These are phyloP conservation scores for Vulpes vulpes DNA, from an alignment of 2,113 vertebrate species.

Conservation along the genomic window DNA sequence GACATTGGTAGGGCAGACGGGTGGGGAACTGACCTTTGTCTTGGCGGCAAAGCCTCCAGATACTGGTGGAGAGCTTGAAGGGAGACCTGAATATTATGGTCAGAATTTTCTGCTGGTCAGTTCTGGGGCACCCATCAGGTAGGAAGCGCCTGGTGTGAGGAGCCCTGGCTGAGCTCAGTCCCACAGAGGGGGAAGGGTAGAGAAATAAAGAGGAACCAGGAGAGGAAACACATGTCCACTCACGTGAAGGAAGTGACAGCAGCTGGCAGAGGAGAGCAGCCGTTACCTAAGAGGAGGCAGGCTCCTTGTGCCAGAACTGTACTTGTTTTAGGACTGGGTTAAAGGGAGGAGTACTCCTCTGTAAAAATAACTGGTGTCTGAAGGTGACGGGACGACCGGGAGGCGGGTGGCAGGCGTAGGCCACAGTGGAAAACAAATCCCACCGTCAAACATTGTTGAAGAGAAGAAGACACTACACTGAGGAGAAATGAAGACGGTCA, in stretches of 20 bases:
- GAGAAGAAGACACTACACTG: neutral
- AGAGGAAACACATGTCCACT: neutral
- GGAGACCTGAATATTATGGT: neutral
- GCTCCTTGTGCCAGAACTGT: neutral
- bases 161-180: neutral
- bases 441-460: neutral
- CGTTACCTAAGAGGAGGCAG: neutral
- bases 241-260: neutral
- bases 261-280: neutral
- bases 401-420: neutral
- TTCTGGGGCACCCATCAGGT: neutral
- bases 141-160: rapidly evolving
- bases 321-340: neutral
- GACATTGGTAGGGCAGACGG: rapidly evolving
- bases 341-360: neutral
- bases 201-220: neutral
- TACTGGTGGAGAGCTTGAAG: neutral
- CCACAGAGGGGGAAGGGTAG: neutral
- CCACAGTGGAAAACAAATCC: neutral
- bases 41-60: neutral
- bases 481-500: neutral
- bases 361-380: conserved; percentile 3
- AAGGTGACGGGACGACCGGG: neutral
- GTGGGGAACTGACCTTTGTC: neutral
- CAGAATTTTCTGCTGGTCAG: neutral